Evolutionary conservation across 2,888 invertebrate species (phyloP), one percentile per base, ranked within the genome.

Genomic region (Catocala fraxini): DNA sequence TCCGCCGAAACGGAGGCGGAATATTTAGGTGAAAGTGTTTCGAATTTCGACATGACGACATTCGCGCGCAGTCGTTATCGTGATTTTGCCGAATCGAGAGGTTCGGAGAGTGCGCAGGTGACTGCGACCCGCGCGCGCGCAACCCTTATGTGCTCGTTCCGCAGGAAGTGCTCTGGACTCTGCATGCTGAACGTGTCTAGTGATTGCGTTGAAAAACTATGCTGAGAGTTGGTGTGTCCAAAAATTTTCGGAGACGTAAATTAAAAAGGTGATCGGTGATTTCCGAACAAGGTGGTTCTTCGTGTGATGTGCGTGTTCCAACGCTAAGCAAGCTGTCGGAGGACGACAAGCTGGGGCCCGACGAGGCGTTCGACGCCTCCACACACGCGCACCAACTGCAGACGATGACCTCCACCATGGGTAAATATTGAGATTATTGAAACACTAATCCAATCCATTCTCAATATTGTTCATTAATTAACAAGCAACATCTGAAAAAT

Each of bases 11-110:
- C 93, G 86, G 92, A 92, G 93, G 88, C 93, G 92, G 93, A 93
- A 94, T 94, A 94, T 94, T 94, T 94, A 94, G 94, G 94, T 93
- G 94, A 94, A 94, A 94, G 94, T 94, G 93, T 94, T 94, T 94
- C 94, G 91, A 94, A 94, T 94, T 94, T 94, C 93, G 93, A 89
- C 92, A 93, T 93, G 93, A 93, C 93, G 93, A 94, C 93, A 94
- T 93, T 93, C 86, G 93, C 92, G 93, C 92, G 91, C 94, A 94
- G 94, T 94, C 92, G 92, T 94, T 94, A 94, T 94, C 93, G 94
- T 92, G 93, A 92, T 92, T 94, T 91, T 92, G 94, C 93, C 93
- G 94, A 94, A 94, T 89, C 92, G 86, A 92, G 93, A 92, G 92
- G 94, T 91, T 92, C 87, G 84, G 82, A 80, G 83, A 84, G 86